phyloP scores from a whole-genome alignment of 2,888 invertebrate species.

The Tetranychus truncatus region DNA sequence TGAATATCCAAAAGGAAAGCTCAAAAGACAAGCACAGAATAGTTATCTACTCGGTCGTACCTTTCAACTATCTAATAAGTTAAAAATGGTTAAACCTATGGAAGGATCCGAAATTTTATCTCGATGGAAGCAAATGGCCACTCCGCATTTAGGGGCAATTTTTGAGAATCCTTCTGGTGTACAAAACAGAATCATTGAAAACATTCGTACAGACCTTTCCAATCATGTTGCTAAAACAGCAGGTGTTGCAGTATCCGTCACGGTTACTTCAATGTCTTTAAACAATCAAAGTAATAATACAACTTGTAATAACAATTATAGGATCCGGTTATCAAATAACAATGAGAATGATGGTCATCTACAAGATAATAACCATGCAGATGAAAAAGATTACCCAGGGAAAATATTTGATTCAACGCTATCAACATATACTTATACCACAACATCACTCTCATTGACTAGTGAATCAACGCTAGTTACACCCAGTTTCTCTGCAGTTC shows the following conservation, averaged over 20 bases:
- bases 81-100: slow-evolving; percentile 67
- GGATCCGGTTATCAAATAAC: neutral
- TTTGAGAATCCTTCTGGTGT: slow-evolving; percentile 41
- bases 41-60: neutral
- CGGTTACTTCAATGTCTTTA: neutral
- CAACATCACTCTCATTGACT: slow-evolving; percentile 21
- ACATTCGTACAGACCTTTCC: slow-evolving; percentile 11
- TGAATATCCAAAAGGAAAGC: neutral
- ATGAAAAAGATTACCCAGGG: neutral
- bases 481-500: slow-evolving; percentile 16
- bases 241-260: neutral
- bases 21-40: neutral
- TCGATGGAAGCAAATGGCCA: slow-evolving; percentile 84
- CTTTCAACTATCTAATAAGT: slow-evolving; percentile 51
- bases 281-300: neutral
- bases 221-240: slow-evolving; percentile 9
- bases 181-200: slow-evolving; percentile 23
- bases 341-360: neutral
- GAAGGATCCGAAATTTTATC: slow-evolving; percentile 82
- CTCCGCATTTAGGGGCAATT: slow-evolving; percentile 72
- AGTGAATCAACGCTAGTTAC: slow-evolving; percentile 20
- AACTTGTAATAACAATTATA: neutral
- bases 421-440: slow-evolving; percentile 27
- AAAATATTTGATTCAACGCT: slow-evolving; percentile 23
- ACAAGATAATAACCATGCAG: neutral